Percentiles rank a stretch among this genome's conserved stretches.
Evolutionary conservation across 2,888 invertebrate species (phyloP).

Genomic region (Melipona beecheii): DNA sequence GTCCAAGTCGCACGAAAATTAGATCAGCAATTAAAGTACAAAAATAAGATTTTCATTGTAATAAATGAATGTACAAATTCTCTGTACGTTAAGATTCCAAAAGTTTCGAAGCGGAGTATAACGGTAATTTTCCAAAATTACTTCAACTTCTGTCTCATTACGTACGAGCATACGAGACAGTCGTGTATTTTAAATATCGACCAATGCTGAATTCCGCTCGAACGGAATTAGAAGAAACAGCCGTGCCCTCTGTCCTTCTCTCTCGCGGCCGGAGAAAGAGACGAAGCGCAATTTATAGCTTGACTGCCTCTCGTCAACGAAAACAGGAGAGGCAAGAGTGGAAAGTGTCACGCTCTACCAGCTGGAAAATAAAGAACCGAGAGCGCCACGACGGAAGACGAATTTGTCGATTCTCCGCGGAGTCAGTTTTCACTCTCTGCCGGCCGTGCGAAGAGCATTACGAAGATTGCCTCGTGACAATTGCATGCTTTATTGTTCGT

Average conservation of each 20-base stretch:
- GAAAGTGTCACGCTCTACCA: conserved; percentile 72
- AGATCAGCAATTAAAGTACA: too few relatives aligned
- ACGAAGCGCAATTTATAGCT: conserved; percentile 70
- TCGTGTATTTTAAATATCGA: not conserved
- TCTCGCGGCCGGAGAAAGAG: conserved; percentile 12
- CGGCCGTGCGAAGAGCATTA: not conserved
- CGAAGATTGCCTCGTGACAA: conserved; percentile 3
- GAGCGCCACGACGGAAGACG: conserved; percentile 1
- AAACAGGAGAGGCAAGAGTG: conserved; percentile 69
- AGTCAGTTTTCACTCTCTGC: not conserved
- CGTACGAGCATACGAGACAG: conserved; percentile 46
- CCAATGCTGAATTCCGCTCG: conserved; percentile 12
- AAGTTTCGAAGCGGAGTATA: too few relatives aligned
- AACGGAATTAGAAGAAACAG: conserved; percentile 45
- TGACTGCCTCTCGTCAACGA: conserved; percentile 52
- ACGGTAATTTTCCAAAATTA: too few relatives aligned
- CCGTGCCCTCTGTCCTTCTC: not conserved
- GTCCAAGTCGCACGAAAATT: too few relatives aligned
- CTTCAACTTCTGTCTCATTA: not conserved
- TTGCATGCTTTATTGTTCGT: not conserved
- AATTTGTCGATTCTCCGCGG: conserved; percentile 23
- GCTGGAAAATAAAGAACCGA: conserved; percentile 69
- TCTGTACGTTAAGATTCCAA: too few relatives aligned
- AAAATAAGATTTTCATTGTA: too few relatives aligned
- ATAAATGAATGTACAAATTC: too few relatives aligned